These are phyloP conservation scores for Drosophila sulfurigaster DNA, from an alignment of 1,140 invertebrate species.

Conservation along the genomic window DNA sequence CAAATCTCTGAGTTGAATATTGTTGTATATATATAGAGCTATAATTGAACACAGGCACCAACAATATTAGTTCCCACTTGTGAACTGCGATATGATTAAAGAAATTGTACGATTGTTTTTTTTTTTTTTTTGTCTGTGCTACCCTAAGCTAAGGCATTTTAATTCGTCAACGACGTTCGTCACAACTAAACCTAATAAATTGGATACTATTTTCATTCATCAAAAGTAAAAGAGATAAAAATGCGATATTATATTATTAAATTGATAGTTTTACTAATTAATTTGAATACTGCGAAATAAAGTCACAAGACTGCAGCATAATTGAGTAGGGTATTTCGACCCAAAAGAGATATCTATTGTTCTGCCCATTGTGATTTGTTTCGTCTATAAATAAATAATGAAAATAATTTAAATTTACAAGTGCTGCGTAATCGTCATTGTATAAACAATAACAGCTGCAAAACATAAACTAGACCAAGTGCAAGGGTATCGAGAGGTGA, in stretches of 20 bases:
- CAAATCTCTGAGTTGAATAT: slow-evolving; percentile 28
- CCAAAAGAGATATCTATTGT: slow-evolving; percentile 10
- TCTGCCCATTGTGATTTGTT: slow-evolving; percentile 2
- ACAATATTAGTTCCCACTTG: slow-evolving; percentile 38
- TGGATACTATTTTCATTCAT: too few species aligned
- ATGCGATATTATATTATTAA: too few species aligned
- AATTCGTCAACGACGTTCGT: not conserved
- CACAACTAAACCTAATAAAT: too few species aligned
- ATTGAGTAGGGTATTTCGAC: not conserved
- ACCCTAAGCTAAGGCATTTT: not conserved
- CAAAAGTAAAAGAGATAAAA: too few species aligned
- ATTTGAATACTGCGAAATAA: not conserved
- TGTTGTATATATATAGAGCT: slow-evolving; percentile 5
- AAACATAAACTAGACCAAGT: slow-evolving; percentile 21
- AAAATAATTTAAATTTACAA: slow-evolving; percentile 46
- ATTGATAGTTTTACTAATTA: not conserved
- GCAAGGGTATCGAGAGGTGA: slow-evolving; percentile 10
- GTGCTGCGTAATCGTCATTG: slow-evolving; percentile 30
- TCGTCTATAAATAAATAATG: slow-evolving; percentile 43
- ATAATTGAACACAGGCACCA: slow-evolving; percentile 21
- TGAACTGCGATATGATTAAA: slow-evolving; percentile 51
- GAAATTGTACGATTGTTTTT: slow-evolving; percentile 19
- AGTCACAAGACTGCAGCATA: not conserved
- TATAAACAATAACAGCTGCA: slow-evolving; percentile 32
- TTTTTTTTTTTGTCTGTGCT: slow-evolving; percentile 7